Percentiles rank a stretch among this genome's conserved stretches.
Conservation (phyloP, 1,140 invertebrate genomes). For the Microvelia longipes region DNA sequence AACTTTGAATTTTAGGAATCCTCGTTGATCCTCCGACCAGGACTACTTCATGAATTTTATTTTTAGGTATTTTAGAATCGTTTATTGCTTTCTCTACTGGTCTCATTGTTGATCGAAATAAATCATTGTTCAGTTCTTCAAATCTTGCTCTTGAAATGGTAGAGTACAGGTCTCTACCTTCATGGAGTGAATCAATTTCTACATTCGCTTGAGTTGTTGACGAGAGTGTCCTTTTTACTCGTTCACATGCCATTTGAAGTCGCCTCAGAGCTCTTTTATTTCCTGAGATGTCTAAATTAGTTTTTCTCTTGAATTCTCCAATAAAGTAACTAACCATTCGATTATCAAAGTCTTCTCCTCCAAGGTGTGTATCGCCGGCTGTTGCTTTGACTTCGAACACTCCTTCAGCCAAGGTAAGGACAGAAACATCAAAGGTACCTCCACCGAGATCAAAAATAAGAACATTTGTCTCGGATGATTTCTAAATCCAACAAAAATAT, state of each 20-base stretch:
- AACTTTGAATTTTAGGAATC: slow-evolving; percentile 94
- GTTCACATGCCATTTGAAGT: slow-evolving; percentile 83
- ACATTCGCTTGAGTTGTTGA: slow-evolving; percentile 85
- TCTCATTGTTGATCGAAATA: slow-evolving; percentile 81
- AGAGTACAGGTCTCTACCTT: slow-evolving; percentile 93
- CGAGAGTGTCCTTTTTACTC: slow-evolving; percentile 88
- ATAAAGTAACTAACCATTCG: slow-evolving; percentile 91
- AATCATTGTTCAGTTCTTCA: slow-evolving; percentile 84
- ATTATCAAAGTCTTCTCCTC: slow-evolving; percentile 95
- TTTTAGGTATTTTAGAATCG: slow-evolving; percentile 88
- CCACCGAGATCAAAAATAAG: slow-evolving; percentile 91
- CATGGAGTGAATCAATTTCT: slow-evolving; percentile 88
- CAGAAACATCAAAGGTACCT: slow-evolving; percentile 94
- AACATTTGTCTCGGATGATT: slow-evolving; percentile 53
- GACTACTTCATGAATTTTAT: slow-evolving; percentile 85
- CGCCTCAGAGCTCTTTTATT: slow-evolving; percentile 85
- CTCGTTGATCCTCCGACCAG: slow-evolving; percentile 95
- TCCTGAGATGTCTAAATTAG: slow-evolving; percentile 80
- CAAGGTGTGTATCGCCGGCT: slow-evolving; percentile 92
- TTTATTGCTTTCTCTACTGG: slow-evolving; percentile 87
- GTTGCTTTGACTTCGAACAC: slow-evolving; percentile 94
- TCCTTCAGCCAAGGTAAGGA: slow-evolving; percentile 87
- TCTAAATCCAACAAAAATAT: slow-evolving; percentile 12
- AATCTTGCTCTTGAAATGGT: slow-evolving; percentile 87
- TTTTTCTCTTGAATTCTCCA: slow-evolving; percentile 92